Percentiles rank a stretch among this genome's conserved stretches.
Conservation (phyloP, 2,797 vertebrate species). For the Carapus acus region DNA sequence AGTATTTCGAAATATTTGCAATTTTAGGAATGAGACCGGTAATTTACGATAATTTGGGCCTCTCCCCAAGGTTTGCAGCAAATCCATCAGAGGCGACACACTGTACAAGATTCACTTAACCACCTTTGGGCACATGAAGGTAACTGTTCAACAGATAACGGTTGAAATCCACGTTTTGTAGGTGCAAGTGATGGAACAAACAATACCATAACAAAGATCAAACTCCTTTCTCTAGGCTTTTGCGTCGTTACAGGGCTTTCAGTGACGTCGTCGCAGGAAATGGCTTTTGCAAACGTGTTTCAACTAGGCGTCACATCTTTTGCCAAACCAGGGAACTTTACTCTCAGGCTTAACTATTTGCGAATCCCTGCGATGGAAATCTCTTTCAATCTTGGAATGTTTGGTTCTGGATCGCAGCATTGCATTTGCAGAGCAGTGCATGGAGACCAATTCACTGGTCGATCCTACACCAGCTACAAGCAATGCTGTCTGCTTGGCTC, state of each 20-base stretch:
- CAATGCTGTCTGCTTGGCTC: no score
- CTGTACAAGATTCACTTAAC: slow-evolving; percentile 76
- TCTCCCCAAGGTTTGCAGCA: slow-evolving; percentile 70
- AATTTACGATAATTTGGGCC: background rate
- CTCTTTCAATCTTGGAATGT: background rate
- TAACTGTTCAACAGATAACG: slow-evolving; percentile 50
- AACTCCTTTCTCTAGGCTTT: no score
- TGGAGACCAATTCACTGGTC: background rate
- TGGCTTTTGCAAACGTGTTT: no score
- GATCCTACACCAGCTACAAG: slow-evolving; percentile 1
- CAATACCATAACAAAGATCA: no score
- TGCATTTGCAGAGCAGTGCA: background rate
- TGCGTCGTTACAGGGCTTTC: no score
- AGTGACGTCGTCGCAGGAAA: no score
- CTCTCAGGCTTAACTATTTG: no score
- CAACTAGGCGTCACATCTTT: no score
- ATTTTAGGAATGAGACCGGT: no score
- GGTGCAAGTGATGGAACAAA: background rate
- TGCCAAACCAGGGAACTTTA: no score
- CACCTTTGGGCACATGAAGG: slow-evolving; percentile 70
- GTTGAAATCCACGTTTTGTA: background rate
- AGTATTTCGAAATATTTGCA: no score
- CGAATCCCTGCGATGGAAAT: no score
- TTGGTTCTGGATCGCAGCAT: background rate
- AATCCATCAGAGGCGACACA: slow-evolving; percentile 67